A percentile compares a stretch with the other conserved stretches of the same genome.
Conservation (phyloP, 2,113 vertebrate species). For the Pantherophis guttatus region DNA sequence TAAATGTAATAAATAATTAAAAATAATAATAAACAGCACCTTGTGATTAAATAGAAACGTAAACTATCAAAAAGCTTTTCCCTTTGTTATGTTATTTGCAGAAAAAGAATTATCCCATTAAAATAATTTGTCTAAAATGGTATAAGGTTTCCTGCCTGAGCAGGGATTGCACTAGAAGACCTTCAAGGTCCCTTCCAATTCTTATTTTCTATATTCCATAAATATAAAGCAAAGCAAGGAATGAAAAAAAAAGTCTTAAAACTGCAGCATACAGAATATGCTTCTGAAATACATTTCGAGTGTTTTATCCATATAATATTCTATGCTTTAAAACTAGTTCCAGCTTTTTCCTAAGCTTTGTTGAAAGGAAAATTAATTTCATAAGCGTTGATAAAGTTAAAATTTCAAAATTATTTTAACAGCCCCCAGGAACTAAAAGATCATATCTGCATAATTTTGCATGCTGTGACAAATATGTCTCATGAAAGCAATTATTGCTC, state of each 20-base stretch:
- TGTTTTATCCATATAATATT: background rate
- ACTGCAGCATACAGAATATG: background rate
- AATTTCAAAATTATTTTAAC: background rate
- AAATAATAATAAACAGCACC: background rate
- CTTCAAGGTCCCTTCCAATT: no score
- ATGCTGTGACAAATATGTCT: background rate
- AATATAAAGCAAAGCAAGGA: background rate
- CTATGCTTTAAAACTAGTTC: background rate
- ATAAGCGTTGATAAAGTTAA: background rate
- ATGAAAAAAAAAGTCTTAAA: background rate
- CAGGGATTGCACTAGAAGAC: no score
- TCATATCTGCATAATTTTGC: background rate
- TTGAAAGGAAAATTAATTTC: background rate
- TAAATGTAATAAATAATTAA: background rate
- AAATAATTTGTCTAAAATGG: background rate
- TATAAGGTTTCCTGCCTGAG: no score
- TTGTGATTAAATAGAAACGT: background rate
- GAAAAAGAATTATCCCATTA: accelerated
- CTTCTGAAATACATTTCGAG: constrained; percentile 1
- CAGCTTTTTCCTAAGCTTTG: background rate
- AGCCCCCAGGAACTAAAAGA: background rate
- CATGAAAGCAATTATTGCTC: background rate
- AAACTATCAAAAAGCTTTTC: background rate
- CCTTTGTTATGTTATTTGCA: background rate
- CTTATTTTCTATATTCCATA: no score